These are phyloP conservation scores for Catocala sponsa DNA, from an alignment of 2,888 invertebrate genomes.

Conservation along the genomic window DNA sequence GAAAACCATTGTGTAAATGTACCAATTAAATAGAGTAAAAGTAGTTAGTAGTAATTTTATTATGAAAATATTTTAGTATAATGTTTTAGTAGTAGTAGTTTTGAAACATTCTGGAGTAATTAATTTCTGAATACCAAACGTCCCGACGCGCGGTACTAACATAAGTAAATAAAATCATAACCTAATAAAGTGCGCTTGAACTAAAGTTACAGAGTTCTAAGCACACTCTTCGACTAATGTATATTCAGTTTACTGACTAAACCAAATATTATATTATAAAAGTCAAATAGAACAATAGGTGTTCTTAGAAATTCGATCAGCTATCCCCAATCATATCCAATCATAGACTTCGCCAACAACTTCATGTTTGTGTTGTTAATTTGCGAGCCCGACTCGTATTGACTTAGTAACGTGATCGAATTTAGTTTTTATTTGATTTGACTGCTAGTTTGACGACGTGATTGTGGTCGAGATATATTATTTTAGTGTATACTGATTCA, in stretches of 20 bases:
- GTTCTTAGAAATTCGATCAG: slow-evolving; percentile 13
- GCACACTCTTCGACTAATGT: background rate
- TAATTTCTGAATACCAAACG: too few species aligned
- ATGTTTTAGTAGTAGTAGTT: too few species aligned
- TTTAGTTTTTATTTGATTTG: slow-evolving; percentile 28
- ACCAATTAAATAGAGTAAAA: too few species aligned
- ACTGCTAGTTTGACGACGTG: slow-evolving; percentile 16
- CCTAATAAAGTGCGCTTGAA: slow-evolving; percentile 4
- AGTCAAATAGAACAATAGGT: slow-evolving; percentile 18
- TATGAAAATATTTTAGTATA: too few species aligned
- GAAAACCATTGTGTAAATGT: too few species aligned
- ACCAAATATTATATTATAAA: slow-evolving; percentile 11
- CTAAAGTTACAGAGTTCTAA: too few species aligned
- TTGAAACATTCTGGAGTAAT: too few species aligned
- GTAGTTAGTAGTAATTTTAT: too few species aligned
- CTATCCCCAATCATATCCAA: slow-evolving; percentile 14
- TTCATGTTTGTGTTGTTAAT: slow-evolving; percentile 37
- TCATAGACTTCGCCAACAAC: slow-evolving; percentile 6
- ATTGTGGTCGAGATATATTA: slow-evolving; percentile 7
- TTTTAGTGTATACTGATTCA: background rate
- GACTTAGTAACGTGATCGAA: slow-evolving; percentile 23
- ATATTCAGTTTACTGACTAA: slow-evolving; percentile 4
- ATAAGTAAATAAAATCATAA: slow-evolving; percentile 20
- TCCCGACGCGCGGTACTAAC: too few species aligned
- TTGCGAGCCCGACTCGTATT: slow-evolving; percentile 16